Base-by-base conservation (phyloP, 2,113 vertebrate genomes). In the Irena cyanogastra region DNA sequence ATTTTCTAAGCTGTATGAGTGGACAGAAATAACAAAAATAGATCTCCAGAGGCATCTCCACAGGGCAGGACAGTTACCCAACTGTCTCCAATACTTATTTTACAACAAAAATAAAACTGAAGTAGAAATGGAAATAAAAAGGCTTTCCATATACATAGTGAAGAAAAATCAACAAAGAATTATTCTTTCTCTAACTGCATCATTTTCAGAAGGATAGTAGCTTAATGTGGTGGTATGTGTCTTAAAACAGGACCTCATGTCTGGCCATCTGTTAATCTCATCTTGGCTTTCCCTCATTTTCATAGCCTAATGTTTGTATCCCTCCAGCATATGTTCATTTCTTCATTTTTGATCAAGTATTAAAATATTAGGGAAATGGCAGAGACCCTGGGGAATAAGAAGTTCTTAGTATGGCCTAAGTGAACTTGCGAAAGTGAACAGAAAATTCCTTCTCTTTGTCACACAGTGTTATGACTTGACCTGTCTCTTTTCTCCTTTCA, bases 311-410 rank as follows among this genome's bases (percentile, higher is more conserved):
- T 72, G 54, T 77, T 83, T 83, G 50, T 20, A 88, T 61, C 63
- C 56, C 45, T 80, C 13, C 35, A 90, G 64, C 85, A 86, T 76
- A 41, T 77, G 76, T 83, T 90, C 10, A 61, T 92, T 69, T 83
- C 82, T 93, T 92, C 15, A 56, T 95, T 85, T 93, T 93, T 88
- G 88, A 85, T 85, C 66, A 85, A 76, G 10, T 77, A 88, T 72
- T 88, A 65, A 93, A 90, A 86, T 90, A 65, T 63, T 8, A 79
- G n/a, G 26, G 45, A 94, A 93, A 94, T 53, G 52, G 52, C 35
- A 71, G 70, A 91, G 23, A 77, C 28, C 7, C 10, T 15, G 22
- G 31, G 33, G 59, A 69, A 33, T 12, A 50, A 45, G 9, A 68
- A 83, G 28, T 39, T 86, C 45, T 76, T 65, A 53, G 8, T 33